Percentiles rank a stretch among this genome's conserved stretches.
Conservation (phyloP, 1,140 invertebrate genomes). For the Drosophila paulistorum region DNA sequence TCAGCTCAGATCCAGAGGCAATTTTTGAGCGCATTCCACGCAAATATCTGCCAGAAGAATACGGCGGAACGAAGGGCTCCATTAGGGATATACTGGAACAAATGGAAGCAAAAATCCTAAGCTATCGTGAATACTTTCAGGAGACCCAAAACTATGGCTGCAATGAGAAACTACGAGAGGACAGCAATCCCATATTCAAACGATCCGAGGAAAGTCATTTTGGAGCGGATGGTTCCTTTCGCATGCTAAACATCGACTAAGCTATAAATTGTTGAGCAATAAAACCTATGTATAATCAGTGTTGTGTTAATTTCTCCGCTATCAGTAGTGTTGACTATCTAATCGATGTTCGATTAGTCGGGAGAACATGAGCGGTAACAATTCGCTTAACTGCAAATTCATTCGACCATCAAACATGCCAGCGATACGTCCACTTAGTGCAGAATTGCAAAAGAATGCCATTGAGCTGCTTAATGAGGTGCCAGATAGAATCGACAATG, state of each 20-base stretch:
- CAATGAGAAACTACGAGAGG: conserved; percentile 84
- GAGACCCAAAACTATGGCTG: conserved; percentile 84
- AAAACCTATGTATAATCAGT: background rate
- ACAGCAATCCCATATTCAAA: conserved; percentile 46
- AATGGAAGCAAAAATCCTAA: conserved; percentile 84
- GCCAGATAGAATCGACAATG: conserved; percentile 83
- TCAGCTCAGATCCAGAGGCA: conserved; percentile 74
- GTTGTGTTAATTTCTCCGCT: background rate
- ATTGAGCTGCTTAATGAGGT: conserved; percentile 85
- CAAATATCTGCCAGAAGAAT: conserved; percentile 85
- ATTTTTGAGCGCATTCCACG: conserved; percentile 83
- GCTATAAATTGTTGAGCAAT: background rate
- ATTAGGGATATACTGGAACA: conserved; percentile 83
- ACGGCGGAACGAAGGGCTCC: conserved; percentile 84
- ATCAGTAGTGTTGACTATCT: conserved; percentile 26
- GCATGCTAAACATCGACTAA: conserved; percentile 77
- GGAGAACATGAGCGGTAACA: background rate
- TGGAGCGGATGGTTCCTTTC: conserved; percentile 85
- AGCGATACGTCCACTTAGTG: conserved; percentile 82
- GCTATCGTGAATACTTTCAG: conserved; percentile 83
- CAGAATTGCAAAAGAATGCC: conserved; percentile 84
- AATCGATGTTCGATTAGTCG: conserved; percentile 13
- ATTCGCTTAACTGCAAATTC: conserved; percentile 12
- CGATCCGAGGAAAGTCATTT: conserved; percentile 82
- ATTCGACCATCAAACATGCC: conserved; percentile 57